These are phyloP conservation scores for Sparus aurata DNA, from an alignment of 2,797 vertebrate species.

Conservation along the genomic window DNA sequence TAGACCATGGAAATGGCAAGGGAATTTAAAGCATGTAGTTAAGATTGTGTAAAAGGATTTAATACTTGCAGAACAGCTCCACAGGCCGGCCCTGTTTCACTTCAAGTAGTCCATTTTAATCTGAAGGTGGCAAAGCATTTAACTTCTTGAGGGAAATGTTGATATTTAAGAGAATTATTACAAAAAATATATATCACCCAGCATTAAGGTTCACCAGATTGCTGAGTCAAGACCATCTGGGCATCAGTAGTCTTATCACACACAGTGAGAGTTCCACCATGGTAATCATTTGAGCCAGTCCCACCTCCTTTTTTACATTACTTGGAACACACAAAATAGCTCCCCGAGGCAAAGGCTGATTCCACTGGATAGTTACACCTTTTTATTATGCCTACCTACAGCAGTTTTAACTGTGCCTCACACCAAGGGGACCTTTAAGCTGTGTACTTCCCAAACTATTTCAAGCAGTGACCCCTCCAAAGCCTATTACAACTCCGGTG, in stretches of 20 bases:
- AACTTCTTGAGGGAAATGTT: constrained; percentile 16
- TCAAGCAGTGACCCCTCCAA: constrained; percentile 56
- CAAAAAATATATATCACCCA: too few relatives aligned
- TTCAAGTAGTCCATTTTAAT: constrained; percentile 10
- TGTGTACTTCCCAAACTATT: constrained; percentile 53
- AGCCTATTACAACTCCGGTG: constrained; percentile 59
- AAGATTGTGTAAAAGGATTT: constrained; percentile 48
- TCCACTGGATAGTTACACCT: constrained; percentile 66
- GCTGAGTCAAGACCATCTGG: constrained; percentile 26
- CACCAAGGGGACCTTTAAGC: constrained; percentile 53
- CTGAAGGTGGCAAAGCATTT: constrained; percentile 28
- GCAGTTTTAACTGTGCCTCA: constrained; percentile 64
- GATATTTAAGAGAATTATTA: background rate
- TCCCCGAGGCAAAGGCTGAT: constrained; percentile 58
- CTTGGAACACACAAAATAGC: constrained; percentile 55
- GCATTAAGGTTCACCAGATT: background rate
- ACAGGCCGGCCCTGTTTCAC: constrained; percentile 6
- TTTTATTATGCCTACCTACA: constrained; percentile 72
- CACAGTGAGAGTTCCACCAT: too few relatives aligned
- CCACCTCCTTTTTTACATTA: constrained; percentile 49
- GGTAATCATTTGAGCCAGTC: constrained; percentile 15
- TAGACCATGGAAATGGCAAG: constrained; percentile 34
- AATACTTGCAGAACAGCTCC: constrained; percentile 25
- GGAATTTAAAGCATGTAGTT: constrained; percentile 49
- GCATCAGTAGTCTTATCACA: constrained; percentile 36